A percentile compares a stretch with the other conserved stretches of the same genome.
These are phyloP conservation scores for Hartigia nigra DNA, from an alignment of 2,888 invertebrate genomes.

Conservation along the genomic window DNA sequence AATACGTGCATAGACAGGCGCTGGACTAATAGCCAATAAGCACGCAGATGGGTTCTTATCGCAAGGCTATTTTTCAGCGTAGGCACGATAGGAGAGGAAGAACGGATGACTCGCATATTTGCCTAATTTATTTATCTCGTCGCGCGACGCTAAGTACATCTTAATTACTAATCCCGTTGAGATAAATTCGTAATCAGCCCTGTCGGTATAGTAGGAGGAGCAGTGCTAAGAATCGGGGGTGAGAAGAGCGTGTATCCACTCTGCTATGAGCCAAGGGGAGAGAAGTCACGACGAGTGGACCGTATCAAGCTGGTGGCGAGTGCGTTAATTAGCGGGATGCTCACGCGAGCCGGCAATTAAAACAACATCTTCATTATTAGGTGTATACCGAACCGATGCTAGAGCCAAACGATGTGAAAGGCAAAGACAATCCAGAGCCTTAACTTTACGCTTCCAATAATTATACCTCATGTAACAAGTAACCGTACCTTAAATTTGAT, in stretches of 20 bases:
- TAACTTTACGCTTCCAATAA: background rate
- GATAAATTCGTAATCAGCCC: slow-evolving; percentile 37
- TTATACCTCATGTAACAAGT: background rate
- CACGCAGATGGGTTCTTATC: slow-evolving; percentile 13
- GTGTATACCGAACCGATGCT: slow-evolving; percentile 45
- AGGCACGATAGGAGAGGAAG: slow-evolving; percentile 1
- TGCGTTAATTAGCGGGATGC: slow-evolving; percentile 65
- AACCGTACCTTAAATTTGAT: background rate
- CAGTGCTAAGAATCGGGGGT: slow-evolving; percentile 43
- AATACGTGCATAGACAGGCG: slow-evolving; percentile 2
- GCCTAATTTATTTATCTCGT: slow-evolving; percentile 31
- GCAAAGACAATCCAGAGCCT: background rate
- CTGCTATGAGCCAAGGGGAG: background rate
- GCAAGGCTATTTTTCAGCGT: slow-evolving; percentile 10
- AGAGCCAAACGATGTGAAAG: slow-evolving; percentile 11
- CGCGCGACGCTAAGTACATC: slow-evolving; percentile 14
- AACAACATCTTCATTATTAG: slow-evolving; percentile 66
- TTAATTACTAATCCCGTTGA: slow-evolving; percentile 37
- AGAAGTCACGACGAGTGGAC: slow-evolving; percentile 52
- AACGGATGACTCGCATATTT: slow-evolving; percentile 18
- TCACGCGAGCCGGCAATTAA: slow-evolving; percentile 65
- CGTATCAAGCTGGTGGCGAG: slow-evolving; percentile 55
- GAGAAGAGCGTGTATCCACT: slow-evolving; percentile 49
- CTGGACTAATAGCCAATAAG: slow-evolving; percentile 15
- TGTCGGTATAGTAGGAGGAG: background rate